Base-by-base conservation (phyloP, 2,888 invertebrate species). In the Helobdella robusta region DNA sequence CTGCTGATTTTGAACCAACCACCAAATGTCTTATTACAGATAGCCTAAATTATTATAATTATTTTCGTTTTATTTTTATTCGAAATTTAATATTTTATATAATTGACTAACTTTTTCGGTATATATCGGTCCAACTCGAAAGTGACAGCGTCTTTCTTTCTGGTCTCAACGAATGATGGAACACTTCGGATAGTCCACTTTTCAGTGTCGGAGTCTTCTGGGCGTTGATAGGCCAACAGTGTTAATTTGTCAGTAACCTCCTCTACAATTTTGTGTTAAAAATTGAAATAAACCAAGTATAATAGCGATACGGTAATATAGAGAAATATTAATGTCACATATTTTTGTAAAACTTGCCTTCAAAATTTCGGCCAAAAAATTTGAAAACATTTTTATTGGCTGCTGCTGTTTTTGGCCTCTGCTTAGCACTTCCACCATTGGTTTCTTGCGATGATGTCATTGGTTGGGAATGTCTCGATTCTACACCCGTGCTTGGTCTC, bases 101-200 rank as follows among this genome's bases (percentile, higher is more conserved):
- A 5, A 23, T 30, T 34, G 20, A 6, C 30, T 35, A 28, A 66
- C 66, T 40, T 61, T 30, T 34, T 35, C 18, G 46, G 54, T 20
- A 54, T 62, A 25, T 50, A 59, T 36, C 50, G 25, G 18, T 54
- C 66, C 15, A 75, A 68, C n/a, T 75, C 75, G 65, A 76, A 74
- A 2, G 67, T 68, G 3, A 75, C 75, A 11, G 74, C 67, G 68
- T 77, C 77, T 66, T 75, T 77, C 56, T 73, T 76, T 62, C 74
- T 75, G 3, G 73, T 64, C 56, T 75, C 74, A 1, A 66, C 63
- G 5, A 75, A 65, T 1, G 36, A 35, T 18, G 72, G 63, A 20
- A 73, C 71, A 0, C 60, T 58, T 3, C 70, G 50, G 5, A 69
- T 67, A 1, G 64, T 69, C 76, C 77, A 77, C 28, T 6, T 18